These are phyloP conservation scores for Scomber colias DNA, from an alignment of 2,113 vertebrate genomes.

Conservation along the genomic window DNA sequence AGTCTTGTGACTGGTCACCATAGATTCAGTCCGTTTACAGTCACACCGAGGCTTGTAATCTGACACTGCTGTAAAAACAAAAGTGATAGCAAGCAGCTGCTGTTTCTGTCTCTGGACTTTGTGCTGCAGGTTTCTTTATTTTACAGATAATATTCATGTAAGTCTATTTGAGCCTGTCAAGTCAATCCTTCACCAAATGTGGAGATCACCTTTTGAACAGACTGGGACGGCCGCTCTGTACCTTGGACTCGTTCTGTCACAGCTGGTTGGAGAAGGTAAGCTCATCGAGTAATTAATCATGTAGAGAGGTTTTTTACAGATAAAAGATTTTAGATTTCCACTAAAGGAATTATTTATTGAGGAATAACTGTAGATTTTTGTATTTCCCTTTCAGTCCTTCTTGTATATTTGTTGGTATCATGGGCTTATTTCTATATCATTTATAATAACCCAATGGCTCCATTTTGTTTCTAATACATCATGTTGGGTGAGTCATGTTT, in stretches of 20 bases:
- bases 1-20: slow-evolving; percentile 6
- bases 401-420: neutral
- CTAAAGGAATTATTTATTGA: too few relatives aligned
- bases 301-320: too few relatives aligned
- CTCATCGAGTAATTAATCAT: neutral
- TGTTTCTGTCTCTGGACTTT: neutral
- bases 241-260: slow-evolving; percentile 61
- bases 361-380: too few relatives aligned
- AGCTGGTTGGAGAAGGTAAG: slow-evolving; percentile 62
- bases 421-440: neutral
- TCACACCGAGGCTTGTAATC: slow-evolving; percentile 48
- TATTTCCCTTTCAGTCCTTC: too few relatives aligned
- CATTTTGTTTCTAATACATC: too few relatives aligned
- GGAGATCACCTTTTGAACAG: slow-evolving; percentile 15
- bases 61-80: slow-evolving; percentile 41
- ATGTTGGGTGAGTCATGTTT: too few relatives aligned
- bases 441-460: neutral
- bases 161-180: neutral
- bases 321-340: too few relatives aligned
- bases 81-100: slow-evolving; percentile 33
- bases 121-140: neutral
- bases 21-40: neutral
- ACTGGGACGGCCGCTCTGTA: slow-evolving; percentile 40
- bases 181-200: slow-evolving; percentile 48
- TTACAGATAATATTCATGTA: neutral